A percentile compares a stretch with the other conserved stretches of the same genome.
These are phyloP conservation scores for Micromussa lordhowensis DNA, from an alignment of 92 coral and sea anemone genomes.

Conservation along the genomic window DNA sequence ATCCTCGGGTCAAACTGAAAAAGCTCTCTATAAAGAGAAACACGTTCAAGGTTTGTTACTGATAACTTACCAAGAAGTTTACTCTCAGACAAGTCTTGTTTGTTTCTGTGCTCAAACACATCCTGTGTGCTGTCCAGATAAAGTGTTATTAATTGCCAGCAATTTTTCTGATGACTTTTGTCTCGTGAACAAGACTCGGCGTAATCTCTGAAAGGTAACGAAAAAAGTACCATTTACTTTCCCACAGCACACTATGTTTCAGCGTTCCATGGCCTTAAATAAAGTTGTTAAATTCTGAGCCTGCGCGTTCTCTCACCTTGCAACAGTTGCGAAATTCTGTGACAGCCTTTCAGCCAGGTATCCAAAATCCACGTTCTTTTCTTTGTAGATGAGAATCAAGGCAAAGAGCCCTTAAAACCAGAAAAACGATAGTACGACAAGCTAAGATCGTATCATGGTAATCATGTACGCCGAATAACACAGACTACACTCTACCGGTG, in stretches of 20 bases:
- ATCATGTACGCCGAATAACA: background rate
- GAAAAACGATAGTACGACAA: background rate
- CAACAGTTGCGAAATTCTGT: slow-evolving; percentile 54
- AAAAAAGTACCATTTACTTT: background rate
- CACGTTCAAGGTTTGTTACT: background rate
- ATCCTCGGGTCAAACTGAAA: too few relatives aligned
- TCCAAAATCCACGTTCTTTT: slow-evolving; percentile 76
- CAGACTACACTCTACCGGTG: background rate
- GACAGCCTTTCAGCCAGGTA: slow-evolving; percentile 82
- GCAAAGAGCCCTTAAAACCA: slow-evolving; percentile 79
- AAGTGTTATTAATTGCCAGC: slow-evolving; percentile 84
- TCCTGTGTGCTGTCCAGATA: slow-evolving; percentile 88
- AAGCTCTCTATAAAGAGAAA: too few relatives aligned
- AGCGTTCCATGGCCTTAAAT: background rate
- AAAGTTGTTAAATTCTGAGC: background rate
- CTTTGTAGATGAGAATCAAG: slow-evolving; percentile 84
- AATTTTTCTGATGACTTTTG: slow-evolving; percentile 74
- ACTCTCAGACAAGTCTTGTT: slow-evolving; percentile 76
- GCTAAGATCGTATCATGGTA: background rate
- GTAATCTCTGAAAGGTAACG: slow-evolving; percentile 52
- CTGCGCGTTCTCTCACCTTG: slow-evolving; percentile 10
- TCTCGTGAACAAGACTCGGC: slow-evolving; percentile 65
- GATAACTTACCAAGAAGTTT: slow-evolving; percentile 77
- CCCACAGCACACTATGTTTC: background rate
- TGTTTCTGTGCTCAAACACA: slow-evolving; percentile 87